phyloP scores from a whole-genome alignment of 1,140 invertebrate genomes.

The Drosophila nannoptera region DNA sequence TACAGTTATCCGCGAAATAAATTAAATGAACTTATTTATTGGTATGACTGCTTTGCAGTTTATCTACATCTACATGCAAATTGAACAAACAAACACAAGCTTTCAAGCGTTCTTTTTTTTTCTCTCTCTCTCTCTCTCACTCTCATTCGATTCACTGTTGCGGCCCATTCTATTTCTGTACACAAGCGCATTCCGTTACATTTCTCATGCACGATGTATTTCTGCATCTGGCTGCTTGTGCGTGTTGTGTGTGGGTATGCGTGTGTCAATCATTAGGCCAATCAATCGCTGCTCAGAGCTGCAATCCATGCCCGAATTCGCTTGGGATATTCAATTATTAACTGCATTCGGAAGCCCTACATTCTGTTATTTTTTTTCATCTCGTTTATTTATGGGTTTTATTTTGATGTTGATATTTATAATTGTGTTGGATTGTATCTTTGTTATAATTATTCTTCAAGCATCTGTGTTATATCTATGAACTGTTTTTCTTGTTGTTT shows the following conservation, averaged over 20 bases:
- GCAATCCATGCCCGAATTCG: neutral
- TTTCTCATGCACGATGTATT: too few relatives aligned
- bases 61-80: too few relatives aligned
- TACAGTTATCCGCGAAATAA: neutral
- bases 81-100: too few relatives aligned
- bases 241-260: too few relatives aligned
- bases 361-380: slow-evolving; percentile 21
- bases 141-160: too few relatives aligned
- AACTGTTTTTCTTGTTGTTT: slow-evolving; percentile 30
- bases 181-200: slow-evolving; percentile 39
- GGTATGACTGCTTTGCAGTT: too few relatives aligned
- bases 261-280: too few relatives aligned
- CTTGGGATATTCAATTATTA: slow-evolving; percentile 2
- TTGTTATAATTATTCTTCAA: slow-evolving; percentile 47
- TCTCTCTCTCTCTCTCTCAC: too few relatives aligned
- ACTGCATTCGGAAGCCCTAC: neutral
- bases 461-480: slow-evolving; percentile 56
- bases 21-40: slow-evolving; percentile 7
- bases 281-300: too few relatives aligned
- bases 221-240: too few relatives aligned
- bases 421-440: slow-evolving; percentile 39
- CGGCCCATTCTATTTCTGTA: slow-evolving; percentile 21
- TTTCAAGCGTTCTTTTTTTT: too few relatives aligned
- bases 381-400: slow-evolving; percentile 36
- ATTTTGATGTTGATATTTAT: slow-evolving; percentile 17